These are phyloP conservation scores for Plemyria rubiginata DNA, from an alignment of 2,888 invertebrate species.

Conservation along the genomic window DNA sequence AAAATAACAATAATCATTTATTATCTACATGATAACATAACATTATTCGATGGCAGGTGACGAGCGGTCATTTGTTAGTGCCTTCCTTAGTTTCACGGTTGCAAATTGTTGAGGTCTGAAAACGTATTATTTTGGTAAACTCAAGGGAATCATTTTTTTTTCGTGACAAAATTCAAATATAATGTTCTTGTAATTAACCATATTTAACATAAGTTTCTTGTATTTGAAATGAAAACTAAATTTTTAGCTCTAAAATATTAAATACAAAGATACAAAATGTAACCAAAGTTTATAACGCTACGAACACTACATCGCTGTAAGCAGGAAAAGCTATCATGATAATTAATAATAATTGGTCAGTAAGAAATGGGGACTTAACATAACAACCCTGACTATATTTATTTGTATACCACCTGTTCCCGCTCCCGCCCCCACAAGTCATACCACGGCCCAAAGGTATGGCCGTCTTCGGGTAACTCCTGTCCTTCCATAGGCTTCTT, in stretches of 20 bases:
- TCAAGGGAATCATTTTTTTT: not conserved
- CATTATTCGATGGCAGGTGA: conserved; percentile 89
- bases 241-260: not conserved
- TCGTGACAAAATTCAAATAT: not conserved
- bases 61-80: conserved; percentile 94
- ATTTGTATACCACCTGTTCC: conserved; percentile 87
- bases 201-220: not conserved
- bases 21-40: conserved; percentile 56
- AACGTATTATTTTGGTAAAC: conserved; percentile 48
- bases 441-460: conserved; percentile 95
- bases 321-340: conserved; percentile 32
- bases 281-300: conserved; percentile 26
- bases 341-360: conserved; percentile 29
- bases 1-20: conserved; percentile 68
- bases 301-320: conserved; percentile 21
- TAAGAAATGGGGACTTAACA: conserved; percentile 49
- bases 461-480: conserved; percentile 85
- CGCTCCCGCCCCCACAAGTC: conserved; percentile 93
- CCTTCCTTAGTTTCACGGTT: conserved; percentile 94
- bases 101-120: conserved; percentile 94
- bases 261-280: conserved; percentile 2
- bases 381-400: conserved; percentile 54
- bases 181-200: not conserved
- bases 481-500: conserved; percentile 81
- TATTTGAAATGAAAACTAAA: not conserved